Conservation (phyloP, 2,113 vertebrate genomes). For the Solea senegalensis region DNA sequence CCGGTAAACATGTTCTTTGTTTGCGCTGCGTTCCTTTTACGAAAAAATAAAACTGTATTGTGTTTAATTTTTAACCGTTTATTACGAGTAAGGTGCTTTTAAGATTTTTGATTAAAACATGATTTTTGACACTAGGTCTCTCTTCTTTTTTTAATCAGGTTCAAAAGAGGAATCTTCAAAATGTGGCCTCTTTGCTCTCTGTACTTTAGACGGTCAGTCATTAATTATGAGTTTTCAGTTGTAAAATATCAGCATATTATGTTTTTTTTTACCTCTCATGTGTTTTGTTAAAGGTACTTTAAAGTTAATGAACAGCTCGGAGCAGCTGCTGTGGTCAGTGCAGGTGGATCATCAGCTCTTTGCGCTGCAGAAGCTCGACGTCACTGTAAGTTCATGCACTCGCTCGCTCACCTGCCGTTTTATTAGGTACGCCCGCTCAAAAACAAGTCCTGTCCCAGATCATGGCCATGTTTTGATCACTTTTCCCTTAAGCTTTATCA, state of each 20-base stretch:
- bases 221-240: background rate
- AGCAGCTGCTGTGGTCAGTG: constrained; percentile 94
- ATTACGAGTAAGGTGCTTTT: too few species aligned
- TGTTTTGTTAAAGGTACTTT: constrained; percentile 84
- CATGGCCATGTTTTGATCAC: too few species aligned
- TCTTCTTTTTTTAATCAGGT: constrained; percentile 53
- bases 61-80: too few species aligned
- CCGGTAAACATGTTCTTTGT: too few species aligned
- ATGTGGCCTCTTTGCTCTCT: constrained; percentile 94
- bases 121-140: background rate
- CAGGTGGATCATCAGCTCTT: constrained; percentile 99
- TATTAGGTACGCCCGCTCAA: too few species aligned
- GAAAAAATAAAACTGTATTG: too few species aligned
- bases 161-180: constrained; percentile 80
- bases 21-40: too few species aligned
- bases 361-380: constrained; percentile 94
- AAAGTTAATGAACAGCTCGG: constrained; percentile 95
- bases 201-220: constrained; percentile 92
- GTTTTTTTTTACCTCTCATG: background rate
- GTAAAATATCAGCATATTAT: too few species aligned
- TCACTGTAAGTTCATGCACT: constrained; percentile 86
- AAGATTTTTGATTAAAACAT: too few species aligned
- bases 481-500: too few species aligned
- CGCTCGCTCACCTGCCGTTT: too few species aligned
- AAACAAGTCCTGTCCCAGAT: too few species aligned